These are phyloP conservation scores for Rotaria sp. DNA, from an alignment of 2,888 invertebrate species.

Conservation along the genomic window DNA sequence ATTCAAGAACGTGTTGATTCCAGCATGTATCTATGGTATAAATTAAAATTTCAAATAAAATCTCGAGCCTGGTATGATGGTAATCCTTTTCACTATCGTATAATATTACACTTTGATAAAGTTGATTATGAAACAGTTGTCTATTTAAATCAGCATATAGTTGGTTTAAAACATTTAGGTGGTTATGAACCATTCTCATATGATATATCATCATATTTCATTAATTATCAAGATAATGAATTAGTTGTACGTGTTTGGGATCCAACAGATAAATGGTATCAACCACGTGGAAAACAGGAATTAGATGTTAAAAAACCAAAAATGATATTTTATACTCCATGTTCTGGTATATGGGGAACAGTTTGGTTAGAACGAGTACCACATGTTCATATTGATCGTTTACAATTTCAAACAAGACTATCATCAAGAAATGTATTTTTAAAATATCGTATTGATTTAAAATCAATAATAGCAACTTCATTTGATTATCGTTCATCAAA, in stretches of 20 bases:
- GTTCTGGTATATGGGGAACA: not conserved
- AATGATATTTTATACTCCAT: not conserved
- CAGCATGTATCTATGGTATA: not conserved
- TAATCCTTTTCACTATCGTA: not conserved
- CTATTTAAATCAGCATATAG: not conserved
- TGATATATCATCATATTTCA: not conserved
- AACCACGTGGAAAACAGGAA: not conserved
- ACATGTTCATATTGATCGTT: not conserved
- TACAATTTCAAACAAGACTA: not conserved
- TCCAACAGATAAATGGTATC: not conserved
- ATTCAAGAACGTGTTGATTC: not conserved
- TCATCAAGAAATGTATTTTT: not conserved
- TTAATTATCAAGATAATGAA: not conserved
- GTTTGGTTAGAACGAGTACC: not conserved
- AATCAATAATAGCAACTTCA: not conserved
- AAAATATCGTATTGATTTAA: not conserved
- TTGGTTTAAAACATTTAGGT: not conserved
- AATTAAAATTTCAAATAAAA: not conserved
- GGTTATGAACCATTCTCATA: not conserved
- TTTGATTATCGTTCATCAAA: too few species aligned
- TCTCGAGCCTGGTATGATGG: too few species aligned
- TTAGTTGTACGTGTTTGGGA: not conserved
- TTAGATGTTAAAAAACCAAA: not conserved
- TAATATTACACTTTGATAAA: not conserved
- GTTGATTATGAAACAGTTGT: conserved; percentile 22